phyloP scores from a whole-genome alignment of 2,888 invertebrate genomes.

The Hydrotaea diabolus region DNA sequence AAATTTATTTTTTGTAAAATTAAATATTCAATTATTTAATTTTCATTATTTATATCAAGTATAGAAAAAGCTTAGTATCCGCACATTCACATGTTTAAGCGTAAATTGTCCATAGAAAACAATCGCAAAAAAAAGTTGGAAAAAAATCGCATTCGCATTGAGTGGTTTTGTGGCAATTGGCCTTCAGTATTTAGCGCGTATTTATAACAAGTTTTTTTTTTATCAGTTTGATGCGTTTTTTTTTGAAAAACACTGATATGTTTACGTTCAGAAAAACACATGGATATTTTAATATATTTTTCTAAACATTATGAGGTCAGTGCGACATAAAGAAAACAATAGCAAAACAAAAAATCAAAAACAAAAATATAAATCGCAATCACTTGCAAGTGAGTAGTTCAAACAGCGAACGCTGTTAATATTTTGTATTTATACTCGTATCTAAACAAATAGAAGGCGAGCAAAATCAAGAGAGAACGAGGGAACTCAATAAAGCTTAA shows the following conservation, averaged over 20 bases:
- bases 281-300: background rate
- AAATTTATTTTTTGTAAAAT: too few species aligned
- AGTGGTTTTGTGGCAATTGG: too few species aligned
- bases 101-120: too few species aligned
- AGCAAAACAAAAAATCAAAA: too few species aligned
- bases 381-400: background rate
- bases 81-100: too few species aligned
- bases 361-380: slow-evolving; percentile 9
- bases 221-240: background rate
- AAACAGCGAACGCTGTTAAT: background rate
- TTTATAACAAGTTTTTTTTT: background rate
- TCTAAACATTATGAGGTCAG: slow-evolving; percentile 5
- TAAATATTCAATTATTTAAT: too few species aligned
- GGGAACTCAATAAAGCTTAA: background rate
- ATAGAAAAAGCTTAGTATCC: too few species aligned
- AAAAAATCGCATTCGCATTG: too few species aligned
- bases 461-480: too few species aligned
- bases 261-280: too few species aligned
- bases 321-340: background rate
- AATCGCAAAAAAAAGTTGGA: too few species aligned
- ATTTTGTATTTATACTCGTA: background rate
- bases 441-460: background rate
- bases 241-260: background rate
- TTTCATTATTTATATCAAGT: too few species aligned
- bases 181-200: background rate